Base-by-base conservation (phyloP, 2,888 invertebrate genomes). In the Lasioglossum malachurum region DNA sequence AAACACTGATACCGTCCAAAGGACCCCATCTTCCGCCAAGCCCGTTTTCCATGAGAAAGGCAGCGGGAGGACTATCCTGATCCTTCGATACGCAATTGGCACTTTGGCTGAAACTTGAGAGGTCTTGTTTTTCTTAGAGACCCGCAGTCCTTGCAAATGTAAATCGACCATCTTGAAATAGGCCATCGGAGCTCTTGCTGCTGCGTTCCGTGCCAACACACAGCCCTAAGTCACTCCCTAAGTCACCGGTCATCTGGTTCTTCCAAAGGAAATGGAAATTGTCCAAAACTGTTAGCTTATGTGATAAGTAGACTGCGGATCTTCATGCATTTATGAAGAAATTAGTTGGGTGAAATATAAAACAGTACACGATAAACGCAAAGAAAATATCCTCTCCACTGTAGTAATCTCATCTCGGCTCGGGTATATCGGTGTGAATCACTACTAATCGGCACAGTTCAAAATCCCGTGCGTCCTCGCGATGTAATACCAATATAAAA, bases 81-180 rank as follows among this genome's bases (percentile, higher is more conserved):
- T 64, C 60, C 60, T 64, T 31, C 31, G 60, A 27, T 27, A 64
- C 27, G 60, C 60, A 27, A 64, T 64, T 27, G 60, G 60, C 60
- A 27, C 60, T 64, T 64, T 64, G 60, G 60, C 27, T 64, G 60
- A 31, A 27, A 64, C 31, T 27, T 31, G 7, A 27, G 31, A 64
- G 31, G 27, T 64, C 60, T 64, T 64, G 60, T 64, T 64, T 64
- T 64, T 64, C 60, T 16, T 64, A 5, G 60, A 64, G 31, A 16
- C 14, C 27, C 60, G 14, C 16, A 27, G 60, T 31, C 60, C 60
- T 64, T 64, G 60, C 14, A 64, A 14, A 64, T 64, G 60, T 27
- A 64, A 64, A 64, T 60, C 27, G 60, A 60, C 60, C 53, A 57
- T n/a, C 60, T 60, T 27, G 60, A 60, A 60, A 60, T 60, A 60